Evolutionary conservation across 2,888 invertebrate genomes (phyloP).

Genomic region (Neuroscelio doddi): DNA sequence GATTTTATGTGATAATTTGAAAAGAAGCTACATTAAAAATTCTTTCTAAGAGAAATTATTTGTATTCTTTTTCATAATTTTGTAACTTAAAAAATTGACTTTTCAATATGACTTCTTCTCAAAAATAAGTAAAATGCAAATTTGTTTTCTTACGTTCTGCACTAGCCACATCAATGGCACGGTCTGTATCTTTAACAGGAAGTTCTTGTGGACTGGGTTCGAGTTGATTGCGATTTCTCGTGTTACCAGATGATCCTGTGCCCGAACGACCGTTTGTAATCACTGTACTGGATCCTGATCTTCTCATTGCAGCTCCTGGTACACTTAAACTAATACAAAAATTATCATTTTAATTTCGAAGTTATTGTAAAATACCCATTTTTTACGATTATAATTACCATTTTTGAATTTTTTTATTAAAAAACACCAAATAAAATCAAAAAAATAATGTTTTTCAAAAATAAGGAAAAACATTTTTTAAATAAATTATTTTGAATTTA

Average conservation of each 20-base stretch:
- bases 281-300: conserved; percentile 62
- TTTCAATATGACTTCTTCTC: not conserved
- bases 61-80: no score
- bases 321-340: conserved; percentile 55
- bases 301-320: conserved; percentile 58
- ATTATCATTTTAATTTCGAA: conserved; percentile 11
- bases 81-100: conserved; percentile 1
- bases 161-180: conserved; percentile 71
- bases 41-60: no score
- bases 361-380: no score
- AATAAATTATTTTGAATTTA: no score
- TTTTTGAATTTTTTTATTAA: no score
- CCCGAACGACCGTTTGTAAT: conserved; percentile 61
- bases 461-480: no score
- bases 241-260: conserved; percentile 53
- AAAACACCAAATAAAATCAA: no score
- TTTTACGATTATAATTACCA: no score
- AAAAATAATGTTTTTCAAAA: no score
- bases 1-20: no score
- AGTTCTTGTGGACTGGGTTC: conserved; percentile 70
- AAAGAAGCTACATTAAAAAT: no score
- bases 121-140: not conserved
- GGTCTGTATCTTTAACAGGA: conserved; percentile 71
- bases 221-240: conserved; percentile 63
- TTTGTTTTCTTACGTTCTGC: conserved; percentile 72